A percentile compares a stretch with the other conserved stretches of the same genome.
These are phyloP conservation scores for Zygogramma bicolorata DNA, from an alignment of 2,888 invertebrate species.

Conservation along the genomic window DNA sequence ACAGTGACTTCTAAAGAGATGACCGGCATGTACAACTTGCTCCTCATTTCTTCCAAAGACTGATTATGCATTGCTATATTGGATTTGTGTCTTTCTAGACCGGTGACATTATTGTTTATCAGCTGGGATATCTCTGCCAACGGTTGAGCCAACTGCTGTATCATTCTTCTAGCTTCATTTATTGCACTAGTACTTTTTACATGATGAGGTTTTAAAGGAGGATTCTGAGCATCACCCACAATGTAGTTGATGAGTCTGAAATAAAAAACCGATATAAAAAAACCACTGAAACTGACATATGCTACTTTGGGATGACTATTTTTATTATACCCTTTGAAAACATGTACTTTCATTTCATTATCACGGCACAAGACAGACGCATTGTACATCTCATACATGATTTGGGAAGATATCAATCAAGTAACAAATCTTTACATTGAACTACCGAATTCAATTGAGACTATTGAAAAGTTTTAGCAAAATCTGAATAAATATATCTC, in stretches of 20 bases:
- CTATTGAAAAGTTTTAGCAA: too few species aligned
- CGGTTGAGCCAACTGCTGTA: slow-evolving; percentile 59
- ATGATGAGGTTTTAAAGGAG: slow-evolving; percentile 56
- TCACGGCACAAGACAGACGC: too few species aligned
- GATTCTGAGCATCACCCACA: slow-evolving; percentile 46
- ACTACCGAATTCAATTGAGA: too few species aligned
- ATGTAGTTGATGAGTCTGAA: slow-evolving; percentile 58
- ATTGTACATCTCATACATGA: too few species aligned
- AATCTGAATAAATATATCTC: too few species aligned
- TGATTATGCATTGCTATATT: slow-evolving; percentile 45
- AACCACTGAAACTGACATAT: too few species aligned
- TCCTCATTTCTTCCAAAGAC: slow-evolving; percentile 52
- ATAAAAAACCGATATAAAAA: not conserved
- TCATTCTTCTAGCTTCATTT: slow-evolving; percentile 60
- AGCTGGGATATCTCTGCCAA: slow-evolving; percentile 61
- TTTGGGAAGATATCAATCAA: too few species aligned
- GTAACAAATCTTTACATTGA: too few species aligned
- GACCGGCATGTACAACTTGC: slow-evolving; percentile 57
- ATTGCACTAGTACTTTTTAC: slow-evolving; percentile 59
- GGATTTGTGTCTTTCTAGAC: slow-evolving; percentile 52
- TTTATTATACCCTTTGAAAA: too few species aligned
- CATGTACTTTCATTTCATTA: too few species aligned
- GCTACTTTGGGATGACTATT: too few species aligned
- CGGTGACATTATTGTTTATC: slow-evolving; percentile 58
- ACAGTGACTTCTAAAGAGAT: slow-evolving; percentile 53